Evolutionary conservation across 2,888 invertebrate genomes (phyloP), one percentile per base, ranked within the genome.

Genomic region (Pachydiplax longipennis): DNA sequence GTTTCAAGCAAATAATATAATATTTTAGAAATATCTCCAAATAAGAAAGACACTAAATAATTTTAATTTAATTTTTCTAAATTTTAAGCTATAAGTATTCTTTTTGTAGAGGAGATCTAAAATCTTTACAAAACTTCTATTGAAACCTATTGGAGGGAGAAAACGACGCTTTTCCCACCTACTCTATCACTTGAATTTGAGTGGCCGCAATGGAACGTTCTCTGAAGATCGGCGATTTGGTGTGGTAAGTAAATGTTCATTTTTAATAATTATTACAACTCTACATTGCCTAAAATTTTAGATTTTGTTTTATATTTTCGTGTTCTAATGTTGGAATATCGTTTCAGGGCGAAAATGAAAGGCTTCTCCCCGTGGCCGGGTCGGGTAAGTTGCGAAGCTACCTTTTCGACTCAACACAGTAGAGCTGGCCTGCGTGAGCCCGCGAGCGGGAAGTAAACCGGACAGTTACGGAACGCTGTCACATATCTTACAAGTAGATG

Each of bases 351-450:
- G 91, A 99, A 98, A 96, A 98, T 99, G 98, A 99, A 98, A 95
- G 98, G 98, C 93, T 99, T 98, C 95, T 97, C 98, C 92, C 98
- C 98, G 92, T 99, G 99, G 99, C 99, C 99, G 92, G 98, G 98
- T 95, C 97, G 98, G 96, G 98, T 99, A 96, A 97, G 97, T 96
- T 80, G 44, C 35, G 44, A 81, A 58, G 82, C 91, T 35, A 90
- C 80, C 37, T 87, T 61, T 87, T 37, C 87, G 40, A 87, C 87
- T 61, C 87, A 87, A 58, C 87, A 65, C 73, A 25, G 73, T 61
- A 87, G 87, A 61, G 87, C 61, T 87, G 87, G 61, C 87, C 87
- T 87, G 87, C 87, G 87, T 87, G 87, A 87, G 87, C 87, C 87
- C 87, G 87, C 87, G 87, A 87, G 87, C 87, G 87, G 87, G 87